phyloP scores from a whole-genome alignment of 64 coral and sea anemone species.

The Exaiptasia diaphana region DNA sequence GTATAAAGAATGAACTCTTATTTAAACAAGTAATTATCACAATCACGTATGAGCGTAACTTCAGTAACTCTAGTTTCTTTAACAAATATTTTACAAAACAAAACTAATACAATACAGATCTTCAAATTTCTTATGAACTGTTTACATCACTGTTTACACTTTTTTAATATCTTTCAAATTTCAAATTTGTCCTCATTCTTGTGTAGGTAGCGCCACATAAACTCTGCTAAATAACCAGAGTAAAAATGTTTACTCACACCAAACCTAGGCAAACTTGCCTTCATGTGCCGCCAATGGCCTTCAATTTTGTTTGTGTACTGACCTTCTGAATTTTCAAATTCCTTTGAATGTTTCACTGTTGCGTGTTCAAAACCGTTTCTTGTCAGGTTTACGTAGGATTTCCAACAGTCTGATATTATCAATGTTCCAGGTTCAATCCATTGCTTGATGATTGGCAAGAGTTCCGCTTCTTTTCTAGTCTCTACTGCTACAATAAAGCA shows the following conservation, averaged over 20 bases:
- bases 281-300: conserved; percentile 34
- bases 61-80: no score
- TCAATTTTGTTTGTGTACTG: conserved; percentile 41
- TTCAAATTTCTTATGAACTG: no score
- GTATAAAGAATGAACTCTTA: no score
- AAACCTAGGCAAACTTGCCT: conserved; percentile 1
- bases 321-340: conserved; percentile 24
- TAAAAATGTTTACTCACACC: conserved; percentile 12
- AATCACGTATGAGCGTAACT: no score
- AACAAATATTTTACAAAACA: no score
- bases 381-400: not conserved
- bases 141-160: no score
- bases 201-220: conserved; percentile 16
- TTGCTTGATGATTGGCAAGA: not conserved
- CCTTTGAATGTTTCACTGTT: conserved; percentile 7
- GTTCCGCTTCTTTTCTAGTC: not conserved
- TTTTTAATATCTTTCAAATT: conserved; percentile 11
- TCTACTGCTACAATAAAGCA: conserved; percentile 33
- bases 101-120: no score
- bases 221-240: conserved; percentile 37
- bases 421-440: conserved; percentile 9
- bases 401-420: conserved; percentile 35
- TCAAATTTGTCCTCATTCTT: not conserved
- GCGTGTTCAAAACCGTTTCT: not conserved
- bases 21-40: no score